phyloP scores from a whole-genome alignment of 2,113 vertebrate species.

The Microcebus murinus region DNA sequence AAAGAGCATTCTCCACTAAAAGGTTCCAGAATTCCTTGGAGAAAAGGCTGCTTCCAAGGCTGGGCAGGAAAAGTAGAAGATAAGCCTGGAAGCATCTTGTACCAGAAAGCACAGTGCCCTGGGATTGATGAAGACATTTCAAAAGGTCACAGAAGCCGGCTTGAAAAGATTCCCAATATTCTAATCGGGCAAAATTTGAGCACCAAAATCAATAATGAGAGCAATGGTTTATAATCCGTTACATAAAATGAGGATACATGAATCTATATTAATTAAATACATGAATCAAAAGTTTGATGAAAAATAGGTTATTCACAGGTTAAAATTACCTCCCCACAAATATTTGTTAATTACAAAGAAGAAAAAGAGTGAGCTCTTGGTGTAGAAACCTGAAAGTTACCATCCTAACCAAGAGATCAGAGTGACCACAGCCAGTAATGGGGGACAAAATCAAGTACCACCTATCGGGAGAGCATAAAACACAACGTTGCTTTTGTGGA shows the following conservation, averaged over 20 bases:
- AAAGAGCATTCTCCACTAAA: not conserved
- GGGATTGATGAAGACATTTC: not conserved
- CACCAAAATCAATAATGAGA: not conserved
- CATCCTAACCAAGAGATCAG: not conserved
- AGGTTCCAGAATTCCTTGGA: too few relatives aligned
- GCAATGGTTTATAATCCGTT: not conserved
- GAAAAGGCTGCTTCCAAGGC: too few relatives aligned
- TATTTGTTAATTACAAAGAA: not conserved
- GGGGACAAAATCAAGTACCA: not conserved
- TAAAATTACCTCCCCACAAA: not conserved
- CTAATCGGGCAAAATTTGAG: not conserved
- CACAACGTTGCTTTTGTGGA: not conserved
- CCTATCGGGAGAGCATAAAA: not conserved
- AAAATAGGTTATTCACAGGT: not conserved
- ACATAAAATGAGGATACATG: not conserved
- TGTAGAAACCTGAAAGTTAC: not conserved
- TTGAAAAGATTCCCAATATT: not conserved
- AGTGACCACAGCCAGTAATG: too few relatives aligned
- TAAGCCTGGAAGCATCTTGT: too few relatives aligned
- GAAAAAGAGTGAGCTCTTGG: not conserved
- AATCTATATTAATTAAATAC: not conserved
- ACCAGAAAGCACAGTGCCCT: not conserved
- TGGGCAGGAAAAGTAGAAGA: too few relatives aligned
- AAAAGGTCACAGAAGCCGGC: not conserved
- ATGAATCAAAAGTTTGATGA: not conserved